Base-by-base conservation (phyloP, 2,888 invertebrate species). In the Stramonita haemastoma region DNA sequence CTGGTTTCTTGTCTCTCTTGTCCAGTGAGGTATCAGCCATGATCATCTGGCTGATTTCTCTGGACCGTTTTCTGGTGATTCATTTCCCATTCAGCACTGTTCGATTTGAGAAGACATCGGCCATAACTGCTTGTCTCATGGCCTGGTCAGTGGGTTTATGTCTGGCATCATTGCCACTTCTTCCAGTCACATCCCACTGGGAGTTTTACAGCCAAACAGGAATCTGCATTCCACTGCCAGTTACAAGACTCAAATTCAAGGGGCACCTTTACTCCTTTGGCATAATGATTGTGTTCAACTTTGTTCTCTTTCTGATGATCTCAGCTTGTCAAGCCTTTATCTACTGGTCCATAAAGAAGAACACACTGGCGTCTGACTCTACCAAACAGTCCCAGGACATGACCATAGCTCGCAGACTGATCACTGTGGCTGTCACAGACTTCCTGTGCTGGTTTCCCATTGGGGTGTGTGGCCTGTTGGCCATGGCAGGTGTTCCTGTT, bases 21-120 rank as follows among this genome's bases (percentile, higher is more conserved):
- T 97, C 97, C 89, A 97, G 97, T 90, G 97, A 97, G 94, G 97
- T 97, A 4, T 97, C 97, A 0, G 97, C 97, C 1, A 94, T 97
- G 90, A 96, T 97, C 87, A 95, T 97, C 22, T 96, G 97, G 0
- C 93, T 97, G 91, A 97, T 97, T 88, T 97, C 97, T 0, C 96
- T 97, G 96, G 97, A 97, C 94, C 96, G 97, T 26, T 96, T 97
- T 92, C 96, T 97, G 91, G 97, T 97, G 0, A 97, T 97, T 73
- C 97, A 97, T n/a, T 96, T 97, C 91, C 97, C 97, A 26, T 85
- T 85, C 60, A 96, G 90, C n/a, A 88, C 90, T 29, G 36, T 91
- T 22, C 89, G 90, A 19, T 93, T 95, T 56, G 93, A 2, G 46
- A 46, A 8, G 46, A 46, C 46, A 46, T 46, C 46, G 8, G 46